Evolutionary conservation across 2,888 invertebrate species (phyloP).

Genomic region (Trachelus iudaicus): DNA sequence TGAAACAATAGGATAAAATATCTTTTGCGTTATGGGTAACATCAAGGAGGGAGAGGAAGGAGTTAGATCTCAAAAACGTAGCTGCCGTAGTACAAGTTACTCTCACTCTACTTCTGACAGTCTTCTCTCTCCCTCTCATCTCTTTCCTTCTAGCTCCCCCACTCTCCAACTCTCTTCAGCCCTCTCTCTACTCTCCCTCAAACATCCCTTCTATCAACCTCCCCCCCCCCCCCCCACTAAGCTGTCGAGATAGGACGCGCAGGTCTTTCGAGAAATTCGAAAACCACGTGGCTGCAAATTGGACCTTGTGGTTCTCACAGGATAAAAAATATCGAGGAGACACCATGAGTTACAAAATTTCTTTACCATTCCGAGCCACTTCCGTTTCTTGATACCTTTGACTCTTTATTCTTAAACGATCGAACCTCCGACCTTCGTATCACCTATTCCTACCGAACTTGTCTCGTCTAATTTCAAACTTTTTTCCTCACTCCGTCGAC

Average conservation of each 20-base stretch:
- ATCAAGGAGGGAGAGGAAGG: not conserved
- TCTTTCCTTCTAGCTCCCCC: not conserved
- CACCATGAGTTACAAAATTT: not conserved
- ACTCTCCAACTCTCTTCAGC: constrained; percentile 14
- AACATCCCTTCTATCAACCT: not conserved
- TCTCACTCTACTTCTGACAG: constrained; percentile 18
- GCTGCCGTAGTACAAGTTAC: constrained; percentile 15
- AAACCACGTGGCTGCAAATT: not conserved
- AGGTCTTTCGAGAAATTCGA: constrained; percentile 7
- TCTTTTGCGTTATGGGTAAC: not conserved
- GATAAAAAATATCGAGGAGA: not conserved
- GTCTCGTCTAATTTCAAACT: not conserved
- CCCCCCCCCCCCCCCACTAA: not conserved
- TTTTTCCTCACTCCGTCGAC: not conserved
- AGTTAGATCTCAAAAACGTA: not conserved
- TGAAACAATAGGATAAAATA: not conserved
- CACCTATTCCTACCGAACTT: not conserved
- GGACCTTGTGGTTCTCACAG: not conserved
- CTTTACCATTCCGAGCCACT: too few species aligned
- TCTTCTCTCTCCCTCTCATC: constrained; percentile 14
- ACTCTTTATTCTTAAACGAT: too few species aligned
- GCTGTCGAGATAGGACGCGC: not conserved
- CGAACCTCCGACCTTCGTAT: not conserved
- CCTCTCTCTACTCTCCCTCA: not conserved
- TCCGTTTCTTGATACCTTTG: too few species aligned